These are phyloP conservation scores for Selene dorsalis DNA, from an alignment of 2,797 vertebrate species.

Conservation along the genomic window DNA sequence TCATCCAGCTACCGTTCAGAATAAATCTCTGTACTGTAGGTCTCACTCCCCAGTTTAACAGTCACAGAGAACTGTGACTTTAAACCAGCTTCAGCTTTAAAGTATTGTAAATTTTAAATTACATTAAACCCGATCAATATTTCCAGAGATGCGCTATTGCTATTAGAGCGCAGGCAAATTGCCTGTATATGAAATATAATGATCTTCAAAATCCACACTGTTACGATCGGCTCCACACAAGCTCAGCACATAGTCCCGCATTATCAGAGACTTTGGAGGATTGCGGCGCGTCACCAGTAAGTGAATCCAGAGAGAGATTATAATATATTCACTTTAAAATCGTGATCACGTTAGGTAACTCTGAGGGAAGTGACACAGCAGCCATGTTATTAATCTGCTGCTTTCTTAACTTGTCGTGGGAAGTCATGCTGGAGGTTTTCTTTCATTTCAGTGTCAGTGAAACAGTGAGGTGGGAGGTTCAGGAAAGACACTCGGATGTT, in stretches of 20 bases:
- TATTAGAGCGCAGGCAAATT: neutral
- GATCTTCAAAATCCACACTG: neutral
- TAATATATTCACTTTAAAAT: conserved; percentile 12
- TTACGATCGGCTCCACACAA: neutral
- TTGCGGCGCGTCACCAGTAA: neutral
- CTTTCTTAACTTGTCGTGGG: neutral
- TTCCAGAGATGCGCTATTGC: neutral
- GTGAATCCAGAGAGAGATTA: conserved; percentile 15
- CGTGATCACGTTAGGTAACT: neutral
- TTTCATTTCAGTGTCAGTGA: conserved; percentile 6
- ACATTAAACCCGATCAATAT: conserved; percentile 1
- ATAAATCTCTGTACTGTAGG: neutral
- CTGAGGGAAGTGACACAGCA: conserved; percentile 2
- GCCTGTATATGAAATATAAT: neutral
- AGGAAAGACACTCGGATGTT: conserved; percentile 13
- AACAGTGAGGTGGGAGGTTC: neutral
- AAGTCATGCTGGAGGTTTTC: conserved; percentile 3
- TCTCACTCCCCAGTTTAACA: conserved; percentile 1
- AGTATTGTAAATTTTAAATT: neutral
- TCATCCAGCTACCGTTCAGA: neutral
- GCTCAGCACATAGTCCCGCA: neutral
- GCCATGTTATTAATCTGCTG: conserved; percentile 42
- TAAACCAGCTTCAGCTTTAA: conserved; percentile 5
- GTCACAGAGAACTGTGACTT: conserved; percentile 7
- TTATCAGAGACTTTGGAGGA: conserved; percentile 14